These are phyloP conservation scores for Psittacus erithacus DNA, from an alignment of 2,113 vertebrate species.

Conservation along the genomic window DNA sequence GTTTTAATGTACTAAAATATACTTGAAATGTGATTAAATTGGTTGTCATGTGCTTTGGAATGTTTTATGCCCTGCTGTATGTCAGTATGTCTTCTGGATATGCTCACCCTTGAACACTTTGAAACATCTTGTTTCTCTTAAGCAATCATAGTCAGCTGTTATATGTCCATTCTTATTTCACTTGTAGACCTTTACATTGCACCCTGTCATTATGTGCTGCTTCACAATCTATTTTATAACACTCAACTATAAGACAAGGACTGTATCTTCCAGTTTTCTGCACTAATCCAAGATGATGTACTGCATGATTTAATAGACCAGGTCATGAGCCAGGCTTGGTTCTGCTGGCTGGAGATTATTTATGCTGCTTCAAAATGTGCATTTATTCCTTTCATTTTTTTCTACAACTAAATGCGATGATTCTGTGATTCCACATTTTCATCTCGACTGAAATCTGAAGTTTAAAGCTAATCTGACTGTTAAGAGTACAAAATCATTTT, in stretches of 20 bases:
- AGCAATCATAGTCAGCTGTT: neutral
- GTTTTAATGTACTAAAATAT: neutral
- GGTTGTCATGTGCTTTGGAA: neutral
- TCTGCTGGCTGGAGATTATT: slow-evolving; percentile 11
- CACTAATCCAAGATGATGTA: neutral
- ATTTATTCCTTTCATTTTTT: neutral
- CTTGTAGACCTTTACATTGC: slow-evolving; percentile 20
- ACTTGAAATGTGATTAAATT: neutral
- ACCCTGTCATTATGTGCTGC: slow-evolving; percentile 10
- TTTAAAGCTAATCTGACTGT: neutral
- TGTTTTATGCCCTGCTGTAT: neutral
- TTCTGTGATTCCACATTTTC: neutral
- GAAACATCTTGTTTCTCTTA: slow-evolving; percentile 35
- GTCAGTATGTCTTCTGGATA: neutral
- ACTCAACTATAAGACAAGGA: neutral
- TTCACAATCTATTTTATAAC: slow-evolving; percentile 27
- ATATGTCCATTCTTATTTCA: slow-evolving; percentile 37
- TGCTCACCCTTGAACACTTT: slow-evolving; percentile 15
- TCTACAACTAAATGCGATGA: neutral
- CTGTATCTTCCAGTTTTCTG: neutral
- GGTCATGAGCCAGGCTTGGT: neutral
- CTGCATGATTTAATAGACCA: slow-evolving; percentile 1
- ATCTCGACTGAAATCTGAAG: neutral
- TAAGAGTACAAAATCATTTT: neutral
- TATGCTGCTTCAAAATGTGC: neutral